A percentile compares a stretch with the other conserved stretches of the same genome.
phyloP scores from a whole-genome alignment of 2,113 vertebrate species.

The Spermophilus dauricus region DNA sequence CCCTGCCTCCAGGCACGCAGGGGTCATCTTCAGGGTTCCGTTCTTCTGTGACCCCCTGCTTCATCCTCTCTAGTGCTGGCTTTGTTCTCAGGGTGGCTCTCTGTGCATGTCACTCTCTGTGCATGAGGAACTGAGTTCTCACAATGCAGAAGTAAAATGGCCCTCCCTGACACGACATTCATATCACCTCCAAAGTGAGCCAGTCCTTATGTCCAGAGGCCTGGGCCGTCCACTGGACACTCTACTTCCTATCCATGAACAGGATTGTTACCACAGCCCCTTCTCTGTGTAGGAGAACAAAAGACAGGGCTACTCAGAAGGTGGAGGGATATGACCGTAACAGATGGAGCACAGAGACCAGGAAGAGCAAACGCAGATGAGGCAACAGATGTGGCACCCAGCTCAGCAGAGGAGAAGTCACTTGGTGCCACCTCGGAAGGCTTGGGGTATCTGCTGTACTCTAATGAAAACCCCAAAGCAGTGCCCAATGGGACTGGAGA shows the following conservation, averaged over 20 bases:
- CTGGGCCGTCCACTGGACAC: neutral
- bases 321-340: too few species aligned
- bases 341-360: neutral
- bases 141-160: neutral
- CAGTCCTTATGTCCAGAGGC: neutral
- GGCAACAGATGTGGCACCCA: neutral
- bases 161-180: too few species aligned
- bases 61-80: neutral
- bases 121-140: neutral
- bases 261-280: too few species aligned
- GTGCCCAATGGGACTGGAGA: neutral
- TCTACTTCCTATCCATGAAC: neutral
- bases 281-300: neutral
- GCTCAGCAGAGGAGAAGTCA: neutral
- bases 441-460: accelerated
- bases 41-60: neutral
- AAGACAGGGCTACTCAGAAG: neutral
- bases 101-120: neutral
- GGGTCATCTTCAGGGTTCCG: neutral
- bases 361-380: neutral
- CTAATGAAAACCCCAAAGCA: neutral
- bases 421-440: neutral
- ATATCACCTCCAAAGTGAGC: neutral
- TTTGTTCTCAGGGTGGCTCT: neutral
- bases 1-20: neutral